Percentiles rank a stretch among this genome's conserved stretches.
Evolutionary conservation across 2,113 vertebrate species (phyloP).

Genomic region (Eidolon helvum): DNA sequence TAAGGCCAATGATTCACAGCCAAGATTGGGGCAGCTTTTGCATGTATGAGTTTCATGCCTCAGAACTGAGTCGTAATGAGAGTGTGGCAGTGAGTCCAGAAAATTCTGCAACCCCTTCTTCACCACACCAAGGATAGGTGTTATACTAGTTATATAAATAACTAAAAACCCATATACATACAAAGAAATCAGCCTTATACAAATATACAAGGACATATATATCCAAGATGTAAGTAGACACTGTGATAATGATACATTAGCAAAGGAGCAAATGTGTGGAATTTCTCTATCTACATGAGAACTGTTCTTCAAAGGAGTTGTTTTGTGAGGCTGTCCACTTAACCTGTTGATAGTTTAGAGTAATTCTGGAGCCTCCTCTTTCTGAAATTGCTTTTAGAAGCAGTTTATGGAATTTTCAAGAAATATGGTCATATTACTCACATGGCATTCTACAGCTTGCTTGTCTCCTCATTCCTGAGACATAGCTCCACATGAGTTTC

Average conservation of each 20-base stretch:
- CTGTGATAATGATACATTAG: rapidly evolving
- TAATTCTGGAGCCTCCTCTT: not conserved
- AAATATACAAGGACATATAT: not conserved
- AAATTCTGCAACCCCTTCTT: not conserved
- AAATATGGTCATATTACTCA: not conserved
- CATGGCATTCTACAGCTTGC: not conserved
- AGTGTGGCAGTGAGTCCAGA: not conserved
- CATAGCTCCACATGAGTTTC: not conserved
- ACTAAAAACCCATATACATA: not conserved
- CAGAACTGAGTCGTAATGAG: not conserved
- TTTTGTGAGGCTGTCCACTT: not conserved
- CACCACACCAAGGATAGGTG: too few species aligned
- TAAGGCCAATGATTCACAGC: not conserved
- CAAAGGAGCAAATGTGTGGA: not conserved
- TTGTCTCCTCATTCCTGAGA: not conserved
- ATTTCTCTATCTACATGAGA: not conserved
- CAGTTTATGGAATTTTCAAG: not conserved
- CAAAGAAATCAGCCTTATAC: not conserved
- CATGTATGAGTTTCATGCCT: rapidly evolving
- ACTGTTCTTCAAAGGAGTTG: not conserved
- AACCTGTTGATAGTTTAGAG: not conserved
- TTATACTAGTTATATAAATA: not conserved
- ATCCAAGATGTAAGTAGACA: not conserved
- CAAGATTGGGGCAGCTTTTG: not conserved
- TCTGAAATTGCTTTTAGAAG: not conserved